Evolutionary conservation across 2,113 vertebrate species (phyloP).

Genomic region (Tricholaema leucomelas): DNA sequence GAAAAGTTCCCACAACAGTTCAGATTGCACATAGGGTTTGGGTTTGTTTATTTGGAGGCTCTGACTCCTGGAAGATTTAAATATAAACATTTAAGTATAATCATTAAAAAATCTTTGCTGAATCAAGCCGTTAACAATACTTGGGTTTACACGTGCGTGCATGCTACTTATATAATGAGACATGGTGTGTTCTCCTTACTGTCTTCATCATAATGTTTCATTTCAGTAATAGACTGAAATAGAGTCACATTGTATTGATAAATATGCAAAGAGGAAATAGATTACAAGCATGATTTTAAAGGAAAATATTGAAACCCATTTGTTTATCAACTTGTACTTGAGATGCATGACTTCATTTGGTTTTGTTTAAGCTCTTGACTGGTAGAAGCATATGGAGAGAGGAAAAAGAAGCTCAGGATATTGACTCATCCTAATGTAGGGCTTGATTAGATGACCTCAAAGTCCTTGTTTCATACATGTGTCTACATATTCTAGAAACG

Average conservation of each 20-base stretch:
- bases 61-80: background rate
- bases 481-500: background rate
- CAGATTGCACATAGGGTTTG: background rate
- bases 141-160: background rate
- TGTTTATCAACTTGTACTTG: background rate
- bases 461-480: background rate
- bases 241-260: background rate
- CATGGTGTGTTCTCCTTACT: background rate
- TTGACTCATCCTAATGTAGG: conserved; percentile 20
- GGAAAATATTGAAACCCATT: background rate
- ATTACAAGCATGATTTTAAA: background rate
- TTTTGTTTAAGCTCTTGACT: conserved; percentile 3
- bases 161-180: background rate
- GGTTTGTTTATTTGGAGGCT: background rate
- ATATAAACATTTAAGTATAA: background rate
- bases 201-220: background rate
- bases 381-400: background rate
- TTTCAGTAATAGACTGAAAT: background rate
- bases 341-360: background rate
- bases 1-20: background rate
- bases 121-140: background rate
- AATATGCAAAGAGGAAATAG: background rate
- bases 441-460: background rate
- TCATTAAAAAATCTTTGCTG: background rate
- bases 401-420: background rate